These are phyloP conservation scores for Virgularia gustaviana DNA, from an alignment of 92 coral and sea anemone genomes.

Conservation along the genomic window DNA sequence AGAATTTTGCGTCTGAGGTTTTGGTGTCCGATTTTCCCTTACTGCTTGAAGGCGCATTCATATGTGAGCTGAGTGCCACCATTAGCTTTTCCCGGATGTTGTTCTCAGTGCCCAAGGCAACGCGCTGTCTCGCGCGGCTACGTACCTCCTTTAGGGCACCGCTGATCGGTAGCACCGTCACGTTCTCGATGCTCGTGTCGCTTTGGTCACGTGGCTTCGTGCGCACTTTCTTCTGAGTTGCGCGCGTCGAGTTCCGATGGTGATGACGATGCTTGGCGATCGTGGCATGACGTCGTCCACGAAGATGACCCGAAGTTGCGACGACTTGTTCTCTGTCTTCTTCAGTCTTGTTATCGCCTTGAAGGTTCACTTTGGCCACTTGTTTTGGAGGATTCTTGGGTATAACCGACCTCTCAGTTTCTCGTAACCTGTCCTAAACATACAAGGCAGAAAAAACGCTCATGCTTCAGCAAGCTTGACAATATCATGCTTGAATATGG, in stretches of 20 bases:
- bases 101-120: no score
- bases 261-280: neutral
- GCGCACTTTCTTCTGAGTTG: neutral
- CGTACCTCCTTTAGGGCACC: neutral
- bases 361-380: neutral
- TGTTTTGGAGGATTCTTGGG: neutral
- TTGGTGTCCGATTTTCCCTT: no score
- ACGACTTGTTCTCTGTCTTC: neutral
- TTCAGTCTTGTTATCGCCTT: neutral
- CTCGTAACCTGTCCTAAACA: conserved; percentile 1
- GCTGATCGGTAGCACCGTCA: conserved; percentile 15
- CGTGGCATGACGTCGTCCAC: neutral
- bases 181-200: conserved; percentile 8
- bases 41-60: no score
- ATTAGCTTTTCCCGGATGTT: no score
- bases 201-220: neutral
- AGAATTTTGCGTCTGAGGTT: no score
- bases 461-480: no score
- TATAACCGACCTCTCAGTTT: no score
- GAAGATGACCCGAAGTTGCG: neutral
- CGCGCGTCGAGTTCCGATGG: neutral
- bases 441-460: neutral
- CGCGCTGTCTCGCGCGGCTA: conserved; percentile 1
- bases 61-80: no score
- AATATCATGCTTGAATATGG: no score